These are phyloP conservation scores for Leptodactylus fallax DNA, from an alignment of 2,797 vertebrate species.

Conservation along the genomic window DNA sequence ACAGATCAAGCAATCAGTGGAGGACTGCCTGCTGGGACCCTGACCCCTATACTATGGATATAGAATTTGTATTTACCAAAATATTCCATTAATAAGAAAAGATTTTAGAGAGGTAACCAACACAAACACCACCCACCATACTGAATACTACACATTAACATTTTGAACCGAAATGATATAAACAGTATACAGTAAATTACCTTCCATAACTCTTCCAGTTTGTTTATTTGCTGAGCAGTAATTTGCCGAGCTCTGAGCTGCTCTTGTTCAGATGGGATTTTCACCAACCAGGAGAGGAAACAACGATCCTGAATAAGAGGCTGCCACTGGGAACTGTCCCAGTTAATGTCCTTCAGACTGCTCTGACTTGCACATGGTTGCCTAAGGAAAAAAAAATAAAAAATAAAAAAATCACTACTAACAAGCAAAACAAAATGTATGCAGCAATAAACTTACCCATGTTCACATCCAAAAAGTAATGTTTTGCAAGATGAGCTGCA, in stretches of 20 bases:
- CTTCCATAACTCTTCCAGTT: slow-evolving; percentile 98
- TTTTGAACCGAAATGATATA: too few species aligned
- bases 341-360: slow-evolving; percentile 98
- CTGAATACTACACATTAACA: too few species aligned
- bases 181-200: slow-evolving; percentile 68
- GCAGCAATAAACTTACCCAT: too few species aligned
- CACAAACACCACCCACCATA: too few species aligned
- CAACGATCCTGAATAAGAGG: slow-evolving; percentile 98
- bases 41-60: too few species aligned
- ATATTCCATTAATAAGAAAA: too few species aligned
- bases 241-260: slow-evolving; percentile 95
- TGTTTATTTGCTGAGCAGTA: slow-evolving; percentile 98
- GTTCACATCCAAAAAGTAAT: too few species aligned
- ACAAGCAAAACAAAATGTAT: neutral
- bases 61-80: too few species aligned
- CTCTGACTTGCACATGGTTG: slow-evolving; percentile 99
- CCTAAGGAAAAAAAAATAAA: slow-evolving; percentile 70
- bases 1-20: too few species aligned
- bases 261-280: slow-evolving; percentile 98
- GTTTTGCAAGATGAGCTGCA: too few species aligned
- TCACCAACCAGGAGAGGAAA: slow-evolving; percentile 97
- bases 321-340: slow-evolving; percentile 99
- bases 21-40: too few species aligned
- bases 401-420: neutral
- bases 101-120: too few species aligned